Evolutionary conservation across 2,113 vertebrate species (phyloP).

Genomic region (Coptodon rendalli): DNA sequence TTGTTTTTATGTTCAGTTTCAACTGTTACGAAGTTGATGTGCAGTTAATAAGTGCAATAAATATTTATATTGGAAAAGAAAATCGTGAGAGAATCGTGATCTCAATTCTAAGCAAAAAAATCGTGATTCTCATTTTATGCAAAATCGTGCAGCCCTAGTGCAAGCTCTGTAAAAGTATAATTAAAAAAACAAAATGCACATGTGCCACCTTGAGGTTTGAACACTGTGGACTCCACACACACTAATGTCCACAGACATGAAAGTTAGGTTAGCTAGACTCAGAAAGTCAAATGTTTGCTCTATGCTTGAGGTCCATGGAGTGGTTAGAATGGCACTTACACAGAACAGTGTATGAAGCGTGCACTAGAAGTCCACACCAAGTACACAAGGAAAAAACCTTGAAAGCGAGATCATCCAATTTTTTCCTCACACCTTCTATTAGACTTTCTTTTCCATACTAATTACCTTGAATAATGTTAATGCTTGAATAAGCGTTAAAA

Average conservation of each 20-base stretch:
- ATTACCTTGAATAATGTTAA: background rate
- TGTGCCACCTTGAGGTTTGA: background rate
- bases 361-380: background rate
- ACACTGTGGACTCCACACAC: background rate
- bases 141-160: no score
- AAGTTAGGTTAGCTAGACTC: background rate
- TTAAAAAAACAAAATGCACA: background rate
- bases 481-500: fast-evolving
- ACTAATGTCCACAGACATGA: background rate
- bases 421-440: background rate
- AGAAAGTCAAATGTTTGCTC: background rate
- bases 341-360: background rate
- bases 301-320: background rate
- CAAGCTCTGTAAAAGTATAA: background rate
- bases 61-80: no score
- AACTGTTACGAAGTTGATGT: no score
- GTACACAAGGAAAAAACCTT: no score
- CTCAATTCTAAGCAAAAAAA: no score
- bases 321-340: background rate
- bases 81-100: no score
- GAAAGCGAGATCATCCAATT: background rate
- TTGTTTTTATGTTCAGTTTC: no score
- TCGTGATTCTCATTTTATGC: no score
- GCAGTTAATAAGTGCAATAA: no score
- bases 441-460: background rate